Conservation (phyloP, 2,797 vertebrate genomes). For the Schizothorax lantsangensis region DNA sequence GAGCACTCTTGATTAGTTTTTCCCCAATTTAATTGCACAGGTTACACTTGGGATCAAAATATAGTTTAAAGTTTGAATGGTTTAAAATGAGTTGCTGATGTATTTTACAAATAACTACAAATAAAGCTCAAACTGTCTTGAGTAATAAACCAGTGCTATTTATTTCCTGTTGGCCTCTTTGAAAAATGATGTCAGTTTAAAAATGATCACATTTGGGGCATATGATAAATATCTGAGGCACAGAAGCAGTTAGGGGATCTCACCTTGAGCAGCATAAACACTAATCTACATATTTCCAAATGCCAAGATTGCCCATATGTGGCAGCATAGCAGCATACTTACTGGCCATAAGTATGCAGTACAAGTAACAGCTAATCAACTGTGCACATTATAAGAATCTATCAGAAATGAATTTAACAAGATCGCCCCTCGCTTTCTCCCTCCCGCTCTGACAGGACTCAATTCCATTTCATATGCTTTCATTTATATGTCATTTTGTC, state of each 20-base stretch:
- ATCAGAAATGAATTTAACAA: slow-evolving; percentile 38
- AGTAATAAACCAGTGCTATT: neutral
- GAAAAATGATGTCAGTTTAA: slow-evolving; percentile 12
- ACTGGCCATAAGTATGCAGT: slow-evolving; percentile 33
- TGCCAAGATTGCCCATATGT: slow-evolving; percentile 18
- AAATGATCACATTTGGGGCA: slow-evolving; percentile 25
- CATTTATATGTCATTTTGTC: slow-evolving; percentile 48
- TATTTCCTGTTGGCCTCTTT: neutral
- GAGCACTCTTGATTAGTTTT: neutral
- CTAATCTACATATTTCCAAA: slow-evolving; percentile 32
- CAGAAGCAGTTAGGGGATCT: neutral
- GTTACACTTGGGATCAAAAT: neutral
- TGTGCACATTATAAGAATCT: slow-evolving; percentile 42
- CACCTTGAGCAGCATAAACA: slow-evolving; percentile 22
- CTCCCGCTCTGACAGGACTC: slow-evolving; percentile 37
- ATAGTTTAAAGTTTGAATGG: neutral
- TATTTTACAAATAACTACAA: neutral
- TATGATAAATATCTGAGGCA: slow-evolving; percentile 21
- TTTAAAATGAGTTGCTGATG: neutral
- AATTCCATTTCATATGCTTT: slow-evolving; percentile 52
- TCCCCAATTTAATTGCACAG: neutral
- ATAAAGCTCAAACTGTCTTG: neutral
- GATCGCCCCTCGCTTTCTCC: slow-evolving; percentile 13
- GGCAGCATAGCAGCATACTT: neutral
- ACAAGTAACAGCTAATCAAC: slow-evolving; percentile 46